Base-by-base conservation (phyloP, 2,113 vertebrate genomes). In the Paradisaea rubra region DNA sequence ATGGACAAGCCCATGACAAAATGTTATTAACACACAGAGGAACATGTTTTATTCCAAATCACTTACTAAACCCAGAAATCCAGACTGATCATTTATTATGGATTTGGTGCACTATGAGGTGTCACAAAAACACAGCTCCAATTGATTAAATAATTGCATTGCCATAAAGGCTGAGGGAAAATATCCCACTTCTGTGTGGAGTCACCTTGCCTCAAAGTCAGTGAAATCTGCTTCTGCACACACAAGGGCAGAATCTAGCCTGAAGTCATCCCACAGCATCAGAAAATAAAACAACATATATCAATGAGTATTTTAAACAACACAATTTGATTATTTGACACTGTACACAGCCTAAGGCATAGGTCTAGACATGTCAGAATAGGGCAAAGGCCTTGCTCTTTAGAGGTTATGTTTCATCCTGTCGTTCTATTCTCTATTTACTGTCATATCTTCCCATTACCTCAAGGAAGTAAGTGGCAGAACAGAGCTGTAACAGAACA, bases 101-200 rank as follows among this genome's bases (percentile, higher is more conserved):
- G 92, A 90, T 66, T 82, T 56, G 60, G 22, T 74, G 63, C 64
- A 81, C 57, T 90, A 57, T 63, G 74, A 93, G 68, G 74, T 89
- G 78, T 72, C 2, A 5, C 59, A 79, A 94, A 94, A 91, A 33
- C 82, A 61, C n/a, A 78, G 74, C 63, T 91, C 57, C 15, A 59
- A 94, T 89, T 94, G 90, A 97, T 94, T 93, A 89, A 88, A 95
- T 95, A 94, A 97, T 73, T 93, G 60, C 59, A 83, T 59, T 84
- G 60, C 71, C 86, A 89, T 91, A 88, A 91, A 86, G 54, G 49
- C 68, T 56, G 79, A 90, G 49, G 70, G 83, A 84, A 61, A 81
- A 68, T 53, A 89, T 89, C 60, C 60, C 10, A 7, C 56, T 72
- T 89, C 47, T 79, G 15, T n/a, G 50, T 63, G 52, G 88, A 50